Percentiles rank a stretch among this genome's conserved stretches.
These are phyloP conservation scores for Emys orbicularis DNA, from an alignment of 2,797 vertebrate genomes.

Conservation along the genomic window DNA sequence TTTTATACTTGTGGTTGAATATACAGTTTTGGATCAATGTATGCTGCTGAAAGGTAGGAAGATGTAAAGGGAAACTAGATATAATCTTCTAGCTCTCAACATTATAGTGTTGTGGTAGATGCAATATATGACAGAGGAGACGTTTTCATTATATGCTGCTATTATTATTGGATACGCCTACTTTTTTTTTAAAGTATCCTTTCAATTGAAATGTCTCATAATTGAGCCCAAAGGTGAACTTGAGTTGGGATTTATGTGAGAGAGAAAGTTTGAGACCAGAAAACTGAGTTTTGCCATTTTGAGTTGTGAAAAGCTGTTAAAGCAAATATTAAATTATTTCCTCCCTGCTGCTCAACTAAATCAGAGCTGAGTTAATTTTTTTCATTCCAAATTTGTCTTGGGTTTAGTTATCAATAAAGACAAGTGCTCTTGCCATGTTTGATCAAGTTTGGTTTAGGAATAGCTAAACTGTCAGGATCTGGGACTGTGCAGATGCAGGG, in stretches of 20 bases:
- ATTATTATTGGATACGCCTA: not conserved
- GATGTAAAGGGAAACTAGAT: not conserved
- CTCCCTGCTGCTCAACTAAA: not conserved
- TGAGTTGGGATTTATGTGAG: not conserved
- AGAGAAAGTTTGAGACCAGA: not conserved
- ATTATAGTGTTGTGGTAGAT: not conserved
- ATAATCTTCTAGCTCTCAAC: not conserved
- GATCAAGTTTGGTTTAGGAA: not conserved
- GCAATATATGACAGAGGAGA: not conserved
- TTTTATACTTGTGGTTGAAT: not conserved
- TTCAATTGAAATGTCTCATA: not conserved
- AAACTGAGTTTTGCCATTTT: not conserved
- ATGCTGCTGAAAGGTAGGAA: not conserved
- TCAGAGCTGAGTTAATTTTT: constrained; percentile 18
- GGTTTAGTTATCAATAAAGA: constrained; percentile 26
- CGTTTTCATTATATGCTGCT: not conserved
- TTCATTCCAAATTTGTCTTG: not conserved
- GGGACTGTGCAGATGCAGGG: constrained; percentile 1
- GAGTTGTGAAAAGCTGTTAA: not conserved
- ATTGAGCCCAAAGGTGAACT: not conserved
- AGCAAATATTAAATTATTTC: not conserved
- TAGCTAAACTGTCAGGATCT: not conserved
- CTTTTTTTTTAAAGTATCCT: not conserved
- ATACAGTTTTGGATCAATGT: not conserved
- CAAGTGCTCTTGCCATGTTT: constrained; percentile 30